Conservation (phyloP, 2,113 vertebrate genomes). For the Microcebus tavaratra region DNA sequence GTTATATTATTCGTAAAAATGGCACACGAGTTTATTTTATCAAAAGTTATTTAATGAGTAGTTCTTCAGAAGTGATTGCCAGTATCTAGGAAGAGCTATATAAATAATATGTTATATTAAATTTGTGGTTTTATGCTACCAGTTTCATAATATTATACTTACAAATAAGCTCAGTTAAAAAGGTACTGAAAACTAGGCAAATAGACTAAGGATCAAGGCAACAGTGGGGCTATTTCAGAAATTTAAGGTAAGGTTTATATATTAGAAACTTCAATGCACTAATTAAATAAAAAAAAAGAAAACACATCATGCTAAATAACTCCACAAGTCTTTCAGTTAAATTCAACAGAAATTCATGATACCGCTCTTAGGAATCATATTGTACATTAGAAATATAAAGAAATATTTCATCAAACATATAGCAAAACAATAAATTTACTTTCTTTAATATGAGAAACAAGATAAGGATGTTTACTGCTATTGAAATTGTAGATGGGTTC, state of each 20-base stretch:
- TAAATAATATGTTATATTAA: not conserved
- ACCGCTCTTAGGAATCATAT: not conserved
- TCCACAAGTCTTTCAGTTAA: not conserved
- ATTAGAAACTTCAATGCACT: not conserved
- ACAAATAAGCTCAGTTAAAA: not conserved
- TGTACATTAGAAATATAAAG: not conserved
- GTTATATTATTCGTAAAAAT: not conserved
- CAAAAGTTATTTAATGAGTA: not conserved
- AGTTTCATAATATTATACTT: not conserved
- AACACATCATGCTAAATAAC: not conserved
- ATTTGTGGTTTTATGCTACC: not conserved
- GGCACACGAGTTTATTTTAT: not conserved
- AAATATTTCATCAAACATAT: not conserved
- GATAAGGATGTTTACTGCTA: not conserved
- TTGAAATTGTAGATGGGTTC: not conserved
- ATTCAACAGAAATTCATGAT: not conserved
- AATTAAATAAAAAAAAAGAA: not conserved
- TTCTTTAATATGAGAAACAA: not conserved
- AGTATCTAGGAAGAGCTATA: not conserved
- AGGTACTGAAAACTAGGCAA: not conserved
- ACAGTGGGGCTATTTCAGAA: not conserved
- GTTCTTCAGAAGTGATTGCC: not conserved
- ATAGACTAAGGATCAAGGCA: not conserved
- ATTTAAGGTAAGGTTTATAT: not conserved
- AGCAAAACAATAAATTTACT: not conserved